Evolutionary conservation across 2,888 invertebrate species (phyloP), one percentile per base, ranked within the genome.

Genomic region (Odontothrips loti): DNA sequence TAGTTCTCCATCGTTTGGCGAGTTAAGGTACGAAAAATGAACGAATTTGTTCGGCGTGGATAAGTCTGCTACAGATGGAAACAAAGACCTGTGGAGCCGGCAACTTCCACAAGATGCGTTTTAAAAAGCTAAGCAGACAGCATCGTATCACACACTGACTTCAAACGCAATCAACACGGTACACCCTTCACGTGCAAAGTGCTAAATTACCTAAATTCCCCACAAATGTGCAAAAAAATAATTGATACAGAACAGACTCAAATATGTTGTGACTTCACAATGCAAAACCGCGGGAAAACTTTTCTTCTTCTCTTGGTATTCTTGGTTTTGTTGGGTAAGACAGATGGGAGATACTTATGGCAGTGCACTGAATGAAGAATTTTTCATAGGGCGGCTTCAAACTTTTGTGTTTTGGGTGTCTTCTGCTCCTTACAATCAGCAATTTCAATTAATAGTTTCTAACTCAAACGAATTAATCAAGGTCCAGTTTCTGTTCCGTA

Each of bases 71-170:
- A n/a, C 8, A 23, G 3, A 17, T 51, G 10, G 68, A 75, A 75
- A 75, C 68, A 75, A 75, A 75, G 68, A 75, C 68, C 27, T 75
- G 68, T 75, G 68, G 68, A 75, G 68, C 68, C 68, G 68, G 68
- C 9, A 23, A 27, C 27, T 23, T 27, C 8, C 12, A 27, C 68
- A 27, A 27, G 34, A 27, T 1, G 68, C 23, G 12, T 27, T 12
- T 27, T 1, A 12, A 27, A 27, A 8, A 27, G 27, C 3, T 12
- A n/a, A 12, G 27, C 68, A 27, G 10, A 75, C 12, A 27, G 9
- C 23, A 75, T 10, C 12, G 1, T 11, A 75, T 75, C 23, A 27
- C 3, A 75, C 8, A 8, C 6, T 1, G 23, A 75, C 12, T 23
- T 9, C 9, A 23, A 1, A 75, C 12, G 23, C 10, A 75, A 68